Evolutionary conservation across 2,797 vertebrate genomes (phyloP), one percentile per base, ranked within the genome.

Genomic region (Cebuella pygmaea): DNA sequence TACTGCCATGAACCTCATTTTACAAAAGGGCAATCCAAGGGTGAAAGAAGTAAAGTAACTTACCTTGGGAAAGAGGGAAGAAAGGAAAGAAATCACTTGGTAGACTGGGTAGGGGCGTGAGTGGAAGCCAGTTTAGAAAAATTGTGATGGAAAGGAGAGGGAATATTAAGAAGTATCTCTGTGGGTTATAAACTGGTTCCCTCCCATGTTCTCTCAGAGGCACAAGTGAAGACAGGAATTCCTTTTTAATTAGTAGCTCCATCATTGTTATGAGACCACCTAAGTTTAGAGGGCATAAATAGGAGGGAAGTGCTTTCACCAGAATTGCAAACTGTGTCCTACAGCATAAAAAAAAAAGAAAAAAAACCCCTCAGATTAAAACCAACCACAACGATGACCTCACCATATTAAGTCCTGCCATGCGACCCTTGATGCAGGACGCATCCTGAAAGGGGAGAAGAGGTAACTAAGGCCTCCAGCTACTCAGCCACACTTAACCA

Each of bases 401-500:
- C 95, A 46, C 12, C 2, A 4, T 74, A 8, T 24, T 24, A 26
- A 44, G 80, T 2, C 5, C 6, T 4, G 75, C 0, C 41, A 67
- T 9, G 33, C 7, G 7, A 95, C 97, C 94, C 70, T 50, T 6
- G 50, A 1, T 57, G 72, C 94, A 93, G 97, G 97, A 96, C 78
- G n/a, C 90, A 9, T 44, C 96, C 97, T 86, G 85, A 96, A 6
- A 0, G 0, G 50, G 48, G 41, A 48, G 41, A 96, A 96, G 93
- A 59, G 70, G 94, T 82, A 70, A 70, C 88, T 44, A 93, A 93
- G 90, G 94, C 87, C 96, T 98, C 95, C 95, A 96, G 97, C 97
- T 96, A 96, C 95, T 96, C 97, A 96, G 85, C 94, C 80, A 74
- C 79, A 76, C 97, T 97, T 97, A 98, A 97, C 98, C 93, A 75